A percentile compares a stretch with the other conserved stretches of the same genome.
phyloP scores from a whole-genome alignment of 1,140 invertebrate genomes.

The Euborellia annulipes region DNA sequence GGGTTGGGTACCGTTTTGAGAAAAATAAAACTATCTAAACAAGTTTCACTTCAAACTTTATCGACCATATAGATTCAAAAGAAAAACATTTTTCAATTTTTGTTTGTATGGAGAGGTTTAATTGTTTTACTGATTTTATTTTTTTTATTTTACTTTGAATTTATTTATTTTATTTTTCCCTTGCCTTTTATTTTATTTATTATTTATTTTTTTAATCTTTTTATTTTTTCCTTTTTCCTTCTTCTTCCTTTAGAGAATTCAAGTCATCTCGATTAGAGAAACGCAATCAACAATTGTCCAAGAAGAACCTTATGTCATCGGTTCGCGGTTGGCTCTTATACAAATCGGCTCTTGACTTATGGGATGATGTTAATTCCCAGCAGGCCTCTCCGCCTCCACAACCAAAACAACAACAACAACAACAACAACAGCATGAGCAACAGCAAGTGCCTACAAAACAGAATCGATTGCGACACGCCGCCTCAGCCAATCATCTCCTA shows the following conservation, averaged over 20 bases:
- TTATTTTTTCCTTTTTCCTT: slow-evolving; percentile 12
- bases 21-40: too few species aligned
- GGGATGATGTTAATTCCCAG: slow-evolving; percentile 25
- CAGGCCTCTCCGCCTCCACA: slow-evolving; percentile 3
- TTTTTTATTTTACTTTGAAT: slow-evolving; percentile 10
- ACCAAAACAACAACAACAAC: neutral
- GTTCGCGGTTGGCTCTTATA: slow-evolving; percentile 34
- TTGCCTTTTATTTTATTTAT: slow-evolving; percentile 15
- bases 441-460: too few species aligned
- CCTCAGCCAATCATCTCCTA: too few species aligned
- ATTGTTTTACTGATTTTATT: too few species aligned
- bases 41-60: too few species aligned
- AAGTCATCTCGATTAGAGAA: neutral
- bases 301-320: slow-evolving; percentile 21
- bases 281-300: slow-evolving; percentile 10
- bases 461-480: too few species aligned
- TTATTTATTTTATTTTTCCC: slow-evolving; percentile 21
- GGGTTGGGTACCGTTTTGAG: too few species aligned
- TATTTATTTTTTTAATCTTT: slow-evolving; percentile 15
- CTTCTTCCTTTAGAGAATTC: slow-evolving; percentile 10
- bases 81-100: too few species aligned
- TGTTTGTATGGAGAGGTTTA: too few species aligned
- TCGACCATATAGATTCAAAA: too few species aligned
- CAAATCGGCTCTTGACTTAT: slow-evolving; percentile 30
- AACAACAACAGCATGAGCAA: neutral